Conservation (phyloP, 2,113 vertebrate genomes). For the Loxodonta africana region DNA sequence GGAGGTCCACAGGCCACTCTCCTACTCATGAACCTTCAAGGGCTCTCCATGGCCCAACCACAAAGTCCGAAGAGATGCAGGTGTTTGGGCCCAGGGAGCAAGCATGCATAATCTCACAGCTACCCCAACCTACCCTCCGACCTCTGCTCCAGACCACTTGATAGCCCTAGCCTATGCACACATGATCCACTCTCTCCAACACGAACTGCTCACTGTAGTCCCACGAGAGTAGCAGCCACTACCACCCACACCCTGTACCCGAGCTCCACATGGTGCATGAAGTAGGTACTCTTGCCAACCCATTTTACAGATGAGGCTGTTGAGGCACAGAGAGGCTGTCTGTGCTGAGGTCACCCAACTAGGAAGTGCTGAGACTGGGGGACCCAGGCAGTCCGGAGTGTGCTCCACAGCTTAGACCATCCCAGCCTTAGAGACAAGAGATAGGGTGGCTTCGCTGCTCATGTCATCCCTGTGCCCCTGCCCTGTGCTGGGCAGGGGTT, state of each 20-base stretch:
- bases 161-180: too few species aligned
- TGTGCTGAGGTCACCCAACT: background rate
- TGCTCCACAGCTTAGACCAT: background rate
- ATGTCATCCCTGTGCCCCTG: rapidly evolving
- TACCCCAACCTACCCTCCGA: background rate
- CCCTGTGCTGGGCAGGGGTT: too few species aligned
- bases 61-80: background rate
- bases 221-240: background rate
- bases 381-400: background rate
- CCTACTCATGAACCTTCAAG: background rate
- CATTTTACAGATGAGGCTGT: background rate
- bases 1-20: background rate
- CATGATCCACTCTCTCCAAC: background rate
- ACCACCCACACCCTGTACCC: background rate
- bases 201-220: background rate
- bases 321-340: background rate
- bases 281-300: background rate
- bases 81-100: rapidly evolving
- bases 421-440: rapidly evolving
- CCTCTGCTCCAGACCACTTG: too few species aligned
- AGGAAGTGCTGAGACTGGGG: background rate
- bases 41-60: background rate
- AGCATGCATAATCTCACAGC: background rate
- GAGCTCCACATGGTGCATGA: background rate
- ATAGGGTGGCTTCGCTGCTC: background rate